Base-by-base conservation (phyloP, 2,113 vertebrate genomes). In the Crotalus helleri region DNA sequence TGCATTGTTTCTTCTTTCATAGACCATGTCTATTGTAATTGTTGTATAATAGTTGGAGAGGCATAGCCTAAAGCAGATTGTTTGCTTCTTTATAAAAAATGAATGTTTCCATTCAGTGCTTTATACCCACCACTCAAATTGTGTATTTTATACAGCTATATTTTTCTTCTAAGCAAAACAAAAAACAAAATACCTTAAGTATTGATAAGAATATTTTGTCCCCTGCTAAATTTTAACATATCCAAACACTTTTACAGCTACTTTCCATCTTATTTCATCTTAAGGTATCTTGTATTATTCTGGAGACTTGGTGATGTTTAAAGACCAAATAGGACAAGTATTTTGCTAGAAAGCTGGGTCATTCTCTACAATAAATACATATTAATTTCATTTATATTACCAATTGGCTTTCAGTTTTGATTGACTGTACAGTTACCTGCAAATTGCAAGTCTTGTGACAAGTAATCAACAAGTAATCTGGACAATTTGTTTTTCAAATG, bases 331-430 rank as follows among this genome's bases (percentile, higher is more conserved):
- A 96, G 97, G 97, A 97, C 96, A 98, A 97, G 94, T 93, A 94
- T 94, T 96, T 85, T 94, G 95, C 96, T 97, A 96, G 97, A 97
- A 96, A 95, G 95, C 95, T 69, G 91, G 96, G 92, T 95, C 95
- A 96, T 95, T 96, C 96, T 96, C 91, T 94, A 95, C 96, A 96
- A 95, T 97, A 97, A 98, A 97, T 96, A 96, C 97, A 96, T 96
- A 96, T 98, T 97, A 86, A 97, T 97, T 97, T 97, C 94, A 96
- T 95, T 97, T 98, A 95, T 95, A 96, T 96, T 97, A 94, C 94
- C 96, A 96, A 93, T 96, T 96, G 96, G 94, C 95, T 97, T 93
- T 97, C 96, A 96, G 93, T 96, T 97, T 97, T 95, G 94, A 91
- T 91, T 94, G 95, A 97, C 97, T 96, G 94, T 96, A 97, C 96